These are phyloP conservation scores for Phrynocephalus guinanensis DNA, from an alignment of 2,797 vertebrate genomes.

Conservation along the genomic window DNA sequence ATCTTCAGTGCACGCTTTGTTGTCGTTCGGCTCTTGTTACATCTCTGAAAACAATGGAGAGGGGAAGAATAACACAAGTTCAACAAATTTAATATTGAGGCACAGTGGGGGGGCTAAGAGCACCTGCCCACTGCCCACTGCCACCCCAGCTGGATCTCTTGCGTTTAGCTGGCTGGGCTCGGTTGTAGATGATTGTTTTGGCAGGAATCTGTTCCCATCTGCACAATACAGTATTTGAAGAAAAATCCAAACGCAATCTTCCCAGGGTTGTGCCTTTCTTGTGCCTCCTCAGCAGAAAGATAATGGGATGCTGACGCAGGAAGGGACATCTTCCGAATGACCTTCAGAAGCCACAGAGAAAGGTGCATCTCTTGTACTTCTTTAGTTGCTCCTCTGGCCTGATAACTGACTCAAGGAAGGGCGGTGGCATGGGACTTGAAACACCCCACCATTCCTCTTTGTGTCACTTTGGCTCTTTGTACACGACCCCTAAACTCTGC, in stretches of 20 bases:
- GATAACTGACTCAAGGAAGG: neutral
- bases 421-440: neutral
- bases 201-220: neutral
- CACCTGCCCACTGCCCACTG: neutral
- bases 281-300: neutral
- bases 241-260: neutral
- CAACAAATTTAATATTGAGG: neutral
- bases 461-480: too few species aligned
- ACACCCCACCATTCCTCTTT: too few species aligned
- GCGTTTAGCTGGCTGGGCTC: neutral
- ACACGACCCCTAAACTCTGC: too few species aligned
- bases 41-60: neutral
- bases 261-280: neutral
- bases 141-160: neutral
- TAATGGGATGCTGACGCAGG: neutral
- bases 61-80: neutral
- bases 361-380: conserved; percentile 16
- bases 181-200: neutral
- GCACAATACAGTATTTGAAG: neutral
- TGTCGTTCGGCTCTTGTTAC: neutral
- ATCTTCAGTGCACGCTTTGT: neutral
- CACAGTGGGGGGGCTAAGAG: conserved; percentile 4
- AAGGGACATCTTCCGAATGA: neutral
- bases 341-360: neutral
- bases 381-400: neutral